Percentiles rank a stretch among this genome's conserved stretches.
Evolutionary conservation across 2,888 invertebrate species (phyloP).

Genomic region (Limnephilus rhombicus): DNA sequence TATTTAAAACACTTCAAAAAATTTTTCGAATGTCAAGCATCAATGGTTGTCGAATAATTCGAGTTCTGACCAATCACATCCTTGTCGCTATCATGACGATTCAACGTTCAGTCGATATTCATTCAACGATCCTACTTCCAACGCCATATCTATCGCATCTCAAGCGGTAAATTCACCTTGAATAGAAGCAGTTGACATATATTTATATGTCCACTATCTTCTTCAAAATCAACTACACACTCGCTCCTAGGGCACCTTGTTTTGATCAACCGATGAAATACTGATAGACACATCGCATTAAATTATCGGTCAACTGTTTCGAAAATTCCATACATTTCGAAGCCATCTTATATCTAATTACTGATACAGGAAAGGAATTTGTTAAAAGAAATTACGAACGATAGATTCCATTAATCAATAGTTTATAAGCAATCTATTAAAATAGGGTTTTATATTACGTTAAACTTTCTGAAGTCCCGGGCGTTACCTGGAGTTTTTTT

Average conservation of each 20-base stretch:
- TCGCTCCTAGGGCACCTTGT: conserved; percentile 14
- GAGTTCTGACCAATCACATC: conserved; percentile 19
- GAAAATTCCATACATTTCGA: neutral
- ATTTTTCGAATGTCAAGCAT: neutral
- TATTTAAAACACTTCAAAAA: no score
- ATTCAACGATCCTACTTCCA: conserved; percentile 26
- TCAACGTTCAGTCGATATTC: conserved; percentile 9
- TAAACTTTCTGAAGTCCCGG: no score
- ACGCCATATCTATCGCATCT: conserved; percentile 37
- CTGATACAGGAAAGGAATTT: neutral
- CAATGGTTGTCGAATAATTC: conserved; percentile 2
- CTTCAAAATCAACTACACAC: neutral
- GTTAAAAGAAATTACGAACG: no score
- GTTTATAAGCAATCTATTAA: no score
- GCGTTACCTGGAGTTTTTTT: no score
- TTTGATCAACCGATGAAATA: conserved; percentile 6
- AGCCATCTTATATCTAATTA: neutral
- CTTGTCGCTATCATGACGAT: neutral
- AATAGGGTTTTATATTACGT: no score
- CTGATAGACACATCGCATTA: neutral
- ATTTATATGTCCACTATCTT: conserved; percentile 26
- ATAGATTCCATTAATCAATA: neutral
- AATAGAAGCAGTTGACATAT: conserved; percentile 19
- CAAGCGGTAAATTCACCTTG: conserved; percentile 25
- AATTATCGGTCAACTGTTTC: neutral